Evolutionary conservation across 2,113 vertebrate genomes (phyloP), one percentile per base, ranked within the genome.

Genomic region (Rhea americana): DNA sequence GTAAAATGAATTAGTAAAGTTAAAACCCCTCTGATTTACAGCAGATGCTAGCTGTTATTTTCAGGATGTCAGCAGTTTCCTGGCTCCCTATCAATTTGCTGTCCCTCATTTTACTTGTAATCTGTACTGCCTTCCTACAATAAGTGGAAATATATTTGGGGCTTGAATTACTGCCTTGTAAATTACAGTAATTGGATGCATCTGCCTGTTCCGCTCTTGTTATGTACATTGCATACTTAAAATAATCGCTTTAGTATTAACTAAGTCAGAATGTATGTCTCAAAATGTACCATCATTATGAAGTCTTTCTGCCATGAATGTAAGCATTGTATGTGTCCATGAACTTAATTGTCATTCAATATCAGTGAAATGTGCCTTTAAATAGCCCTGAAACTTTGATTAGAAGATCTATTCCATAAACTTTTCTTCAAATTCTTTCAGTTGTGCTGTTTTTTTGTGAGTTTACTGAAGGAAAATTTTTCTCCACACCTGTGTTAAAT

Each of bases 381-480:
- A 76, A 67, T 39, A 70, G 55, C 43, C 61, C 87, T 89, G 82
- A 66, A 82, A 93, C 80, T 67, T 94, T 53, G 87, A 63, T 88
- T 90, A 93, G 63, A 90, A 43, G n/a, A 89, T 73, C 61, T 89
- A 89, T 94, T 96, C 93, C 90, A 89, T 96, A 97, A 97, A 96
- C 24, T 93, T 94, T 92, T 90, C 74, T 93, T 85, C 85, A 81
- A 53, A 83, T 81, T 90, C 68, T 93, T 85, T 79, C 74, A 82
- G 3, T 75, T 67, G 48, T 5, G 32, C 91, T 1, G 0, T 56
- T 84, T 90, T 87, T 87, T 90, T 79, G 65, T 70, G 73, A 78
- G 47, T 87, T 73, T 85, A 10, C 17, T 48, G 71, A 67, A 51
- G 43, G 14, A 45, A 50, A 4, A 62, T 7, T 51, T 78, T 71